Base-by-base conservation (phyloP, 1,140 invertebrate species). In the Agrilus planipennis region DNA sequence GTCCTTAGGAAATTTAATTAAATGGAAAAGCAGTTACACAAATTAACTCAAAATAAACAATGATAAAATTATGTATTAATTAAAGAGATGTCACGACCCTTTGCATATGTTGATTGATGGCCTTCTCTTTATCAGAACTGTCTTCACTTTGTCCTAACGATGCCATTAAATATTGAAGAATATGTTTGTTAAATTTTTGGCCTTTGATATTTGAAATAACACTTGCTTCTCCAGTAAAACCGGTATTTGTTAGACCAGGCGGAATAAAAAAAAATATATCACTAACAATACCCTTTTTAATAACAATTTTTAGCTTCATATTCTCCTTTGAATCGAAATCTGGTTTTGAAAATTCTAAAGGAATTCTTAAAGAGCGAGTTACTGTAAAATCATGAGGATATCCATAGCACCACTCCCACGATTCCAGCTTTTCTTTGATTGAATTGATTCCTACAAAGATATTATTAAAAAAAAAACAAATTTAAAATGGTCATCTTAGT, bases 381-480 rank as follows among this genome's bases (percentile, higher is more conserved):
- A 88, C 73, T 1, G 72, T 75, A 61, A 94, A 95, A 51, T 77
- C 76, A 1, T 90, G 90, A 1, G 89, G 88, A 57, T 77, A 81
- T n/a, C 86, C 90, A 62, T 74, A 90, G 36, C 75, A 75, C 89
- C 89, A 94, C 34, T 88, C 73, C 89, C 89, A 94, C 11, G 75
- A 79, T 43, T 67, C 56, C 17, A 90, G 75, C 42, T 81, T 73
- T 28, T 72, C 58, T 28, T 70, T 69, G 41, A 85, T 70, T 30
- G 71, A 67, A 1, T 58, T 61, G 9, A 92, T 69, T 51, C 84
- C 82, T n/a, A n/a, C n/a, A n/a, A n/a, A 29, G 28, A 11, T 29
- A 12, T 29, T 15, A 29, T 15, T 29, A 15, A 25, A n/a, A 25
- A 25, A 6, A 25, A 25, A 7, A 7, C 23, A 25, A 25, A 25